Conservation (phyloP, 2,797 vertebrate genomes). For the Acanthornis magna region DNA sequence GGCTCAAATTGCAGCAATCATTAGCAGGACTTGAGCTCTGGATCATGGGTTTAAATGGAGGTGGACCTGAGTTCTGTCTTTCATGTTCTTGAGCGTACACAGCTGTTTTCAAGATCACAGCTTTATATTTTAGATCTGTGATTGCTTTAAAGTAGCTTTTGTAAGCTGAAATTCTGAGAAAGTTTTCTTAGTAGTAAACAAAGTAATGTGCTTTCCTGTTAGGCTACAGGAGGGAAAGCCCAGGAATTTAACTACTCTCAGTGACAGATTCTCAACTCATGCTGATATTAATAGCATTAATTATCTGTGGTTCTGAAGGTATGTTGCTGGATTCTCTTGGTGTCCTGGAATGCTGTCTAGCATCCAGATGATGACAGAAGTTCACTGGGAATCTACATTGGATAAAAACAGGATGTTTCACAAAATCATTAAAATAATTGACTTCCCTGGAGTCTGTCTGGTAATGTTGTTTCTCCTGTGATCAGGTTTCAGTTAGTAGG, state of each 20-base stretch:
- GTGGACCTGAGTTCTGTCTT: not conserved
- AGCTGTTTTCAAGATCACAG: not conserved
- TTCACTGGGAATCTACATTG: not conserved
- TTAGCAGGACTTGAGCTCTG: not conserved
- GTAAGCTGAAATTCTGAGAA: not conserved
- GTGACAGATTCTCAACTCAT: not conserved
- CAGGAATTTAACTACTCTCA: not conserved
- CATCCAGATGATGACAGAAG: conserved; percentile 1
- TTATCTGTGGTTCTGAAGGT: conserved; percentile 17
- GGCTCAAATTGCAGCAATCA: not conserved
- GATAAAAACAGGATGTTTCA: conserved; percentile 15
- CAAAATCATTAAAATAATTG: not conserved
- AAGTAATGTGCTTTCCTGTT: not conserved
- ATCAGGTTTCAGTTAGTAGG: not conserved
- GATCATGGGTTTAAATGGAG: not conserved
- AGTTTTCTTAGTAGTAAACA: not conserved
- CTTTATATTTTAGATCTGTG: not conserved
- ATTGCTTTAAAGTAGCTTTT: not conserved
- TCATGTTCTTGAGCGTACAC: not conserved
- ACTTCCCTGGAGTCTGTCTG: not conserved
- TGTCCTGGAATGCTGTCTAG: not conserved
- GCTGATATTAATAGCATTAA: not conserved
- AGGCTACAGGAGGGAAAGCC: not conserved
- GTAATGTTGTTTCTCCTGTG: not conserved
- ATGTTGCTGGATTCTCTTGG: not conserved